Conservation (phyloP, 1,140 invertebrate species). For the Drosophila leontia region DNA sequence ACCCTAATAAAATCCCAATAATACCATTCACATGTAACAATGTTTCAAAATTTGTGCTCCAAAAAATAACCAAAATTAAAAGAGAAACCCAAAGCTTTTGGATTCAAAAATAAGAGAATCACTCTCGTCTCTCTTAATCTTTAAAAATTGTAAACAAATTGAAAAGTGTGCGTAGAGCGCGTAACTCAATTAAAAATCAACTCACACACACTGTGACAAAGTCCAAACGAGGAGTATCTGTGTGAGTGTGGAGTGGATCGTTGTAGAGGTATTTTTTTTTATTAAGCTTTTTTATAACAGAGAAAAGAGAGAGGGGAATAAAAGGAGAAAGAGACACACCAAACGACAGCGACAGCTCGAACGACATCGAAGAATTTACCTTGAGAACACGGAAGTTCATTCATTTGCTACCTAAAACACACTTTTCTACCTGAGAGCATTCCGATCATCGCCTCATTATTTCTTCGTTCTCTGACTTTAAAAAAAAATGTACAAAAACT, state of each 20-base stretch:
- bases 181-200: constrained; percentile 56
- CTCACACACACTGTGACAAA: constrained; percentile 25
- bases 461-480: constrained; percentile 15
- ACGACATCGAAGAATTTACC: constrained; percentile 35
- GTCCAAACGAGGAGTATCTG: constrained; percentile 29
- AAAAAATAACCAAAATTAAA: neutral
- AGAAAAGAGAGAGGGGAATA: constrained; percentile 18
- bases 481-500: constrained; percentile 9
- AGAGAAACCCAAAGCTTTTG: constrained; percentile 9
- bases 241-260: constrained; percentile 54
- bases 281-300: constrained; percentile 42
- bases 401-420: constrained; percentile 44
- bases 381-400: constrained; percentile 54
- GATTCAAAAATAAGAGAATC: constrained; percentile 8
- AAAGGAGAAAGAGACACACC: constrained; percentile 12
- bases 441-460: constrained; percentile 38
- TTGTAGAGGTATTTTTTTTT: constrained; percentile 47
- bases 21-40: neutral
- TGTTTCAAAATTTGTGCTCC: constrained; percentile 2
- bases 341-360: constrained; percentile 11
- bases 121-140: constrained; percentile 8
- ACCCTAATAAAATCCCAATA: neutral
- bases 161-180: constrained; percentile 46
- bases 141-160: constrained; percentile 55
- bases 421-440: constrained; percentile 50